Percentiles rank a stretch among this genome's conserved stretches.
These are phyloP conservation scores for Sitta europaea DNA, from an alignment of 2,113 vertebrate genomes.

Conservation along the genomic window DNA sequence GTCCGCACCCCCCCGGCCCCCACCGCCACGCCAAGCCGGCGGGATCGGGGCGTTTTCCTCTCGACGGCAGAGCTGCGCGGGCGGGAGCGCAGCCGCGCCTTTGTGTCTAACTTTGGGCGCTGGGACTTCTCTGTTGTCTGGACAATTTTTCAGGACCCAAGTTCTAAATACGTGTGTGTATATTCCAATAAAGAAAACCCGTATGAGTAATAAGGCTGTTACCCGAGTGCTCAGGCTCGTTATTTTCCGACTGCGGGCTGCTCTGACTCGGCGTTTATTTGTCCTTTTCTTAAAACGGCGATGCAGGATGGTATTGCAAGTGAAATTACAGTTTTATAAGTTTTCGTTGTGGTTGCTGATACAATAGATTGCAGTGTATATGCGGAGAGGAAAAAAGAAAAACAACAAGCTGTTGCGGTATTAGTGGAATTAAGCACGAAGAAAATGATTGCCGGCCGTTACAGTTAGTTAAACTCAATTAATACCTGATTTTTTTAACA, in stretches of 20 bases:
- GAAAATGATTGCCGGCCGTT: background rate
- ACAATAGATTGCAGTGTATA: background rate
- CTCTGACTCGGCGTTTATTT: background rate
- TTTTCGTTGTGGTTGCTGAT: background rate
- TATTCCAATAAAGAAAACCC: background rate
- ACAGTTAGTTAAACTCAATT: background rate
- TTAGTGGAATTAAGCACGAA: background rate
- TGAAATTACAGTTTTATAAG: background rate
- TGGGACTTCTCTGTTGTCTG: background rate
- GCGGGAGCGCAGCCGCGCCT: conserved; percentile 15
- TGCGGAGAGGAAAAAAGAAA: rapidly evolving
- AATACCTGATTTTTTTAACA: background rate
- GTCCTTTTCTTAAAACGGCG: background rate
- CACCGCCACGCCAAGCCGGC: background rate
- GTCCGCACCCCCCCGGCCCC: background rate
- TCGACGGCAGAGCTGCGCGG: background rate
- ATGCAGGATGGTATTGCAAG: background rate
- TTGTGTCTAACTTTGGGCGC: conserved; percentile 70
- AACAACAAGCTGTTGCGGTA: background rate
- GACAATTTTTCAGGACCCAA: background rate
- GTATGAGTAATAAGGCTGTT: background rate
- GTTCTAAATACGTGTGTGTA: rapidly evolving
- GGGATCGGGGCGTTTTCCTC: conserved; percentile 2
- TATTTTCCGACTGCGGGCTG: background rate
- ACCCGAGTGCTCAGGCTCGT: background rate